Evolutionary conservation across 2,888 invertebrate species (phyloP).

Genomic region (Pantelozetes paolii): DNA sequence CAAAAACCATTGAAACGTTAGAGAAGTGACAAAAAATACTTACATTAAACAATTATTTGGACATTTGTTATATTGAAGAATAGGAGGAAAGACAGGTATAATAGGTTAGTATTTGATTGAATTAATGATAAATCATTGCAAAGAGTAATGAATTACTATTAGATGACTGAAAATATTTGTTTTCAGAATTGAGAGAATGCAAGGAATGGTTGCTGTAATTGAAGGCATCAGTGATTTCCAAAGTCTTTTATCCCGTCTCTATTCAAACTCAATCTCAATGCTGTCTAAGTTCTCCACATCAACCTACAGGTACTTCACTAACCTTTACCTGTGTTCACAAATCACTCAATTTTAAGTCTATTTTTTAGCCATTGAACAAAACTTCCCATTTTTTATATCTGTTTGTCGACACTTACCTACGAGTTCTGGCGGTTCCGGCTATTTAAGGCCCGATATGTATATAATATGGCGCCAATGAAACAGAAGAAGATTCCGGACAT

Average conservation of each 20-base stretch:
- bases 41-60: too few species aligned
- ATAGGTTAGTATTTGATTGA: neutral
- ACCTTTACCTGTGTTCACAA: conserved; percentile 31
- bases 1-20: too few species aligned
- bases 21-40: too few species aligned
- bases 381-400: too few species aligned
- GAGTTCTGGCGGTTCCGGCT: conserved; percentile 69
- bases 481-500: conserved; percentile 68
- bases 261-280: conserved; percentile 21
- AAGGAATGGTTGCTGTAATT: neutral
- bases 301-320: conserved; percentile 22
- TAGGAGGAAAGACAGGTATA: neutral
- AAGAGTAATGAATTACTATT: conserved; percentile 14
- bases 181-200: conserved; percentile 6
- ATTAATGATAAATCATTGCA: conserved; percentile 21
- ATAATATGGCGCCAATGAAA: conserved; percentile 65
- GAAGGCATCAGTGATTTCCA: conserved; percentile 15
- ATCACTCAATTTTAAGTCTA: neutral
- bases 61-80: neutral
- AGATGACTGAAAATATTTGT: conserved; percentile 5
- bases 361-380: too few species aligned
- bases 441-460: conserved; percentile 63
- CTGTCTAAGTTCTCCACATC: conserved; percentile 31
- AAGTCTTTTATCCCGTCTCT: conserved; percentile 15
- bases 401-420: conserved; percentile 56